Evolutionary conservation across 2,888 invertebrate species (phyloP).

Genomic region (Dimorphilus gyrociliatus): DNA sequence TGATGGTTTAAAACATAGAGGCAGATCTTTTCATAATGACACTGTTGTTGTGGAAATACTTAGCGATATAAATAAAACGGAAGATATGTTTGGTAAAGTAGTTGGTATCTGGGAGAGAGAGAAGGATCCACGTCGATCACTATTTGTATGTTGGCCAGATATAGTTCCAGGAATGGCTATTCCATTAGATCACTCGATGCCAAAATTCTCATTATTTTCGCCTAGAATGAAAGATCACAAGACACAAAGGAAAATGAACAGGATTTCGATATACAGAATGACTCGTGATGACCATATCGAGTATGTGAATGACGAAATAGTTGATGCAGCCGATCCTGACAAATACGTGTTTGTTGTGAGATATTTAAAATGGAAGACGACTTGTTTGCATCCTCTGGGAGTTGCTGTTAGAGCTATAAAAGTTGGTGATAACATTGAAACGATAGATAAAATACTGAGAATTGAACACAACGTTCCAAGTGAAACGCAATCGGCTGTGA

Average conservation of each 20-base stretch:
- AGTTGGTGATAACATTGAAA: slow-evolving; percentile 12
- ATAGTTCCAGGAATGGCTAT: slow-evolving; percentile 14
- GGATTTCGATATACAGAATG: slow-evolving; percentile 12
- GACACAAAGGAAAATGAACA: slow-evolving; percentile 11
- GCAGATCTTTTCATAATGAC: slow-evolving; percentile 21
- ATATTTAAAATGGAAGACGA: slow-evolving; percentile 23
- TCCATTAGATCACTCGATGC: slow-evolving; percentile 16
- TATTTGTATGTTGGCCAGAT: slow-evolving; percentile 18
- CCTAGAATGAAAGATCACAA: slow-evolving; percentile 8
- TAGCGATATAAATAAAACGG: slow-evolving; percentile 7
- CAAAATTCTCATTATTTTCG: slow-evolving; percentile 16
- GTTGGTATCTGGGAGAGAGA: slow-evolving; percentile 17
- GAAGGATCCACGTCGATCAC: slow-evolving; percentile 11
- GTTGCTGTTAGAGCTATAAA: slow-evolving; percentile 23
- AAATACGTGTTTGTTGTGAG: slow-evolving; percentile 22
- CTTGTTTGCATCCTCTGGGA: slow-evolving; percentile 19
- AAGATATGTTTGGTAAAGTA: slow-evolving; percentile 13
- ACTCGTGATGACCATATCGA: slow-evolving; percentile 11
- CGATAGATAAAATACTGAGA: slow-evolving; percentile 18
- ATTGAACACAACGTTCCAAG: slow-evolving; percentile 18
- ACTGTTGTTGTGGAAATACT: slow-evolving; percentile 23
- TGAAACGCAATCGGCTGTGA: slow-evolving; percentile 11
- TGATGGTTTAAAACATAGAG: slow-evolving; percentile 8
- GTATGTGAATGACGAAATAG: slow-evolving; percentile 15
- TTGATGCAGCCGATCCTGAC: slow-evolving; percentile 13